Evolutionary conservation across 2,888 invertebrate genomes (phyloP).

Genomic region (Thereva nobilitata): DNA sequence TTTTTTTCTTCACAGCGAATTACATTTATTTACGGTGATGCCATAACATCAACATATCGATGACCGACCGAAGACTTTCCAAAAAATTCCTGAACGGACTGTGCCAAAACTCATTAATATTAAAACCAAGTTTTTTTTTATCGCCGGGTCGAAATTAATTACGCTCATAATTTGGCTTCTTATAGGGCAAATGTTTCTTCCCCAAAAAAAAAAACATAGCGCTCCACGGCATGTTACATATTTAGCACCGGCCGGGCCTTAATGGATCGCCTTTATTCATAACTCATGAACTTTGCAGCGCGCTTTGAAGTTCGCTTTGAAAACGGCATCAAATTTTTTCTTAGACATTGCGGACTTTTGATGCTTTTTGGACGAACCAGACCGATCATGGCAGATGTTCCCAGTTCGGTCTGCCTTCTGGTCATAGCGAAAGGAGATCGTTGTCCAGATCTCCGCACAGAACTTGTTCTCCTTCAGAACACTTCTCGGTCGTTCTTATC

Average conservation of each 20-base stretch:
- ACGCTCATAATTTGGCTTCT: no score
- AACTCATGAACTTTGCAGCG: background rate
- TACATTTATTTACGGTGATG: no score
- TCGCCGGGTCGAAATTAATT: no score
- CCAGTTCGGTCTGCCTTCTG: background rate
- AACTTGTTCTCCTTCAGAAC: slow-evolving; percentile 9
- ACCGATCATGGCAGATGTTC: slow-evolving; percentile 1
- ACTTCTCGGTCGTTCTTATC: background rate
- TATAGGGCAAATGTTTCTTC: slow-evolving; percentile 1
- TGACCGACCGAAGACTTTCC: background rate
- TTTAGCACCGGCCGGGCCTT: slow-evolving; percentile 13
- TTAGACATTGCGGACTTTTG: slow-evolving; percentile 1
- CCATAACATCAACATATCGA: no score
- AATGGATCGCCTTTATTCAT: background rate
- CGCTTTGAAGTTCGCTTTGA: background rate
- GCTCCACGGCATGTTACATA: background rate
- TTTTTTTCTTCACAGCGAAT: no score
- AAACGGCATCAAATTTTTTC: background rate
- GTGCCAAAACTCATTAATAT: slow-evolving; percentile 10
- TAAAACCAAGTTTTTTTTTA: slow-evolving; percentile 1
- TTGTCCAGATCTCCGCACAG: background rate
- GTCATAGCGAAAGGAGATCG: slow-evolving; percentile 1
- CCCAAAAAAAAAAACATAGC: background rate
- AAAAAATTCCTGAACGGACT: slow-evolving; percentile 1
- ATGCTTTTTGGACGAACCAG: background rate